Base-by-base conservation (phyloP, 2,797 vertebrate genomes). In the Trachurus trachurus region DNA sequence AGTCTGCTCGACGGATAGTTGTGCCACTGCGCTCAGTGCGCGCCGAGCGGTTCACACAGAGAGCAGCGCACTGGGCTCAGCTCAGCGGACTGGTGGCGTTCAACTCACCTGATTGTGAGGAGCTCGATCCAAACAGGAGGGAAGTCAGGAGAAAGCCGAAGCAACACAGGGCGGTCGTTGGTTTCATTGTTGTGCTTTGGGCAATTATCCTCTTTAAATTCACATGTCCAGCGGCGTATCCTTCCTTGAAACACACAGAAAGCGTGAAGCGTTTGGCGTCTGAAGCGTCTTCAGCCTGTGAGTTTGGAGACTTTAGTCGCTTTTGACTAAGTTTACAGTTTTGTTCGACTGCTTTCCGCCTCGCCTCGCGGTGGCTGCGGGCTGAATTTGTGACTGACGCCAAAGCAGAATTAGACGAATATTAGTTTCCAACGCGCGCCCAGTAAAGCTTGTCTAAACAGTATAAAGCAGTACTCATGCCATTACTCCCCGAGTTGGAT, bases 71-170 rank as follows among this genome's bases (percentile, higher is more conserved):
- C 83, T 74, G 29, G 26, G 62, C n/a, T 8, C 34, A 37, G 34
- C 34, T 37, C 47, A 56, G 74, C 69, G 26, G 44, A 53, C 62
- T 39, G 63, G 66, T 47, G 74, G 80, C 69, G 66, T 83, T 80
- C 84, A 91, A 91, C 95, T 95, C 92, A 96, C 95, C 95, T 96
- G 95, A 94, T 84, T 96, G 96, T 39, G 96, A 92, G 69, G 89
- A 89, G 90, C 90, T 88, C 71, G 85, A 87, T 58, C 91, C 90
- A 78, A 94, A 87, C 84, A 92, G 57, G 88, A 90, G 64, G 80
- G 89, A 94, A 80, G 90, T 90, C 81, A 95, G 90, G 66, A 96
- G 88, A 81, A 95, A 86, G 87, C 87, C 92, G 90, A 96, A 78
- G 92, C 87, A 94, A 76, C 89, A 86, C 89, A 69, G 89, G 87